phyloP scores from a whole-genome alignment of 37 sponge, comb jelly and placozoan genomes.

The Tethya wilhelma region DNA sequence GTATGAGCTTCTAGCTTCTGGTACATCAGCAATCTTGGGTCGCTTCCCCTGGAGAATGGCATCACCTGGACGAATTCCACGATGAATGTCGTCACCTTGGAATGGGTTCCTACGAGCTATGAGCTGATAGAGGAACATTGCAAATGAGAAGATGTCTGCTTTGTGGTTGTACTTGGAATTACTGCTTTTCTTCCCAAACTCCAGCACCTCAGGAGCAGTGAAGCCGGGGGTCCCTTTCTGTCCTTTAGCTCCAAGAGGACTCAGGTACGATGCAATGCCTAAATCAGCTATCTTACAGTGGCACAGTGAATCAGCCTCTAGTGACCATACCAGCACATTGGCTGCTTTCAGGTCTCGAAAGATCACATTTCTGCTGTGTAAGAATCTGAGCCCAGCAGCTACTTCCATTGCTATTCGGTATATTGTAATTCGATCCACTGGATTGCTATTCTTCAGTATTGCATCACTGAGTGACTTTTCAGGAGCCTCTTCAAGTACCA shows the following conservation, averaged over 20 bases:
- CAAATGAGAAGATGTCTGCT: conserved; percentile 87
- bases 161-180: conserved; percentile 63
- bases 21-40: conserved; percentile 59
- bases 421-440: conserved; percentile 62
- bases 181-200: conserved; percentile 15
- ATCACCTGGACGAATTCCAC: no score
- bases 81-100: conserved; percentile 49
- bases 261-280: conserved; percentile 68
- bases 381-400: conserved; percentile 68
- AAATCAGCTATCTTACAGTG: conserved; percentile 87
- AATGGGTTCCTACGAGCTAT: conserved; percentile 78
- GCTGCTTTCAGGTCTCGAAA: conserved; percentile 85
- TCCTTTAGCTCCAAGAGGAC: conserved; percentile 70
- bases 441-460: conserved; percentile 47
- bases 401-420: conserved; percentile 80
- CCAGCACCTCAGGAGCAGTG: conserved; percentile 78
- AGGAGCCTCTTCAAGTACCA: conserved; percentile 88
- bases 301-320: conserved; percentile 65
- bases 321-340: conserved; percentile 87
- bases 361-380: conserved; percentile 67
- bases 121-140: conserved; percentile 87
- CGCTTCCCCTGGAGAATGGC: conserved; percentile 50
- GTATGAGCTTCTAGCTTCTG: conserved; percentile 27
- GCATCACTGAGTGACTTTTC: conserved; percentile 61
- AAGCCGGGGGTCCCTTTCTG: conserved; percentile 78